Evolutionary conservation across 2,888 invertebrate genomes (phyloP).

Genomic region (Trachelus iudaicus): DNA sequence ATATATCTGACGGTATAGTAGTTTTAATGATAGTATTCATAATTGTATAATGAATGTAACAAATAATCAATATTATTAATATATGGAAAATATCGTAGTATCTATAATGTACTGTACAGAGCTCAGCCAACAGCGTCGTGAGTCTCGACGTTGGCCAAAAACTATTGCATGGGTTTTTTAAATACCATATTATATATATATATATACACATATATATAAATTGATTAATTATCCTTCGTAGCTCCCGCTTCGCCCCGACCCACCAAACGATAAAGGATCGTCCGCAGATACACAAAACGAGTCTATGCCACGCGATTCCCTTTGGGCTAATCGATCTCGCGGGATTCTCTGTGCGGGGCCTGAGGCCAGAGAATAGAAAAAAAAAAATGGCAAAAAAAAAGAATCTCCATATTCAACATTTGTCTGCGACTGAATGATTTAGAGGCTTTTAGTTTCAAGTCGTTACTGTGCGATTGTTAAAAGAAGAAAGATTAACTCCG

Average conservation of each 20-base stretch:
- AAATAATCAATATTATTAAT: conserved; percentile 20
- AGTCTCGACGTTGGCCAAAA: conserved; percentile 7
- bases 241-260: neutral
- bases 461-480: no score
- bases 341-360: neutral
- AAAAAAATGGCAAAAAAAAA: no score
- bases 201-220: neutral
- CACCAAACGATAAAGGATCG: neutral
- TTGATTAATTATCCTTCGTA: neutral
- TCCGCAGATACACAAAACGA: neutral
- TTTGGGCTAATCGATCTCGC: neutral
- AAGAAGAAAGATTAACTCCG: no score
- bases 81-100: conserved; percentile 15
- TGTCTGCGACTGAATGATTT: no score
- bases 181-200: neutral
- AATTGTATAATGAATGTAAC: conserved; percentile 20
- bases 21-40: conserved; percentile 25
- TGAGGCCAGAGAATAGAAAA: neutral
- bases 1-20: conserved; percentile 22
- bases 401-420: no score
- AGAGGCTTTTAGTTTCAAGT: no score
- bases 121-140: neutral
- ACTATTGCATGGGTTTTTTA: neutral
- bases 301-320: neutral
- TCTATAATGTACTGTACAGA: conserved; percentile 19